Conservation (phyloP, 2,888 invertebrate genomes). For the Selenia dentaria region DNA sequence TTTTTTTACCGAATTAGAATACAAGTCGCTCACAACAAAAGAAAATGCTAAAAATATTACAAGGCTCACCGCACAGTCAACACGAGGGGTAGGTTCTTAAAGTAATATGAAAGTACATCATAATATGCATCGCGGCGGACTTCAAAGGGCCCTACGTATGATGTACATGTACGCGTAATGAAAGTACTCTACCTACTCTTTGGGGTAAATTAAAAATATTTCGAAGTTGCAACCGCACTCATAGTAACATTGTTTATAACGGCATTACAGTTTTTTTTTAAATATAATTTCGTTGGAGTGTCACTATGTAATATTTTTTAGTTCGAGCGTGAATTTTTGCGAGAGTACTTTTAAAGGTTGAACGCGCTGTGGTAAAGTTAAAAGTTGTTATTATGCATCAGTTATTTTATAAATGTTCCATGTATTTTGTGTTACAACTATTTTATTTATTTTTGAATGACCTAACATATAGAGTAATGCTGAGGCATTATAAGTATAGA, state of each 20-base stretch:
- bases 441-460: not conserved
- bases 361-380: constrained; percentile 2
- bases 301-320: constrained; percentile 17
- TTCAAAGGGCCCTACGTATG: constrained; percentile 59
- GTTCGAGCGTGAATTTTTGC: constrained; percentile 21
- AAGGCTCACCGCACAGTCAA: constrained; percentile 17
- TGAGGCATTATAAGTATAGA: too few species aligned
- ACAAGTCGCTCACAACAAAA: too few species aligned
- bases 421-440: not conserved
- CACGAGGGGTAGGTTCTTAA: constrained; percentile 23
- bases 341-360: constrained; percentile 19
- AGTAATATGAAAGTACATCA: constrained; percentile 36
- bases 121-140: constrained; percentile 46
- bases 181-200: constrained; percentile 46
- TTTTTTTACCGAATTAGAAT: too few species aligned
- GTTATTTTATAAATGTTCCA: not conserved
- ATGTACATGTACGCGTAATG: too few species aligned
- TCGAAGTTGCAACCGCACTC: constrained; percentile 50
- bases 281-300: not conserved
- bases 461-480: too few species aligned
- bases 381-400: constrained; percentile 13
- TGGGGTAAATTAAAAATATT: constrained; percentile 68
- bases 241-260: constrained; percentile 34
- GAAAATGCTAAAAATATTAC: constrained; percentile 16
- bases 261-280: constrained; percentile 14